Conservation (phyloP, 1,140 invertebrate genomes). For the Orussus abietinus region DNA sequence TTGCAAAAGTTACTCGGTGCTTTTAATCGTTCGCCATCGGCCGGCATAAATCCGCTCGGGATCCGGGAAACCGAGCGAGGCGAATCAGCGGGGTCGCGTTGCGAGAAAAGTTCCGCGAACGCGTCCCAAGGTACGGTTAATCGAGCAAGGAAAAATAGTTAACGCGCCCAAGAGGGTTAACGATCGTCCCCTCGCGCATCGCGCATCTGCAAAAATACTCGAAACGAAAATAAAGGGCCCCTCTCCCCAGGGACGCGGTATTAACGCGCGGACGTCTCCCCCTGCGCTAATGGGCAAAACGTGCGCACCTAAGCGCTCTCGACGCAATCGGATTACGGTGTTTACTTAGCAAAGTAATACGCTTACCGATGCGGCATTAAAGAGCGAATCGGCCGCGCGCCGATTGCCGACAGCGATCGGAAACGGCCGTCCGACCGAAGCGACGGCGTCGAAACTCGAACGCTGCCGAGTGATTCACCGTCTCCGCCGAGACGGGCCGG, state of each 20-base stretch:
- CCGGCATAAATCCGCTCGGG: too few species aligned
- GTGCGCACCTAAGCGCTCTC: constrained; percentile 34
- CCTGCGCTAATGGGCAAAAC: constrained; percentile 30
- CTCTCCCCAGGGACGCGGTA: constrained; percentile 1
- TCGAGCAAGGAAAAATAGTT: too few species aligned
- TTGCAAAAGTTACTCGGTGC: too few species aligned
- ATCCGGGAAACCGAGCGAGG: too few species aligned
- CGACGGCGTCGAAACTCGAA: constrained; percentile 23
- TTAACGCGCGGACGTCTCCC: too few species aligned
- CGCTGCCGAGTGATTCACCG: constrained; percentile 8
- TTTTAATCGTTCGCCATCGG: too few species aligned
- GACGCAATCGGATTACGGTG: constrained; percentile 27
- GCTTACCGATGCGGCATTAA: constrained; percentile 19
- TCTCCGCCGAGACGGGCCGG: constrained; percentile 16
- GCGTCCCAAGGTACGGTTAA: too few species aligned
- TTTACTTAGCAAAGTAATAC: constrained; percentile 29
- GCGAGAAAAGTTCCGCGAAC: too few species aligned
- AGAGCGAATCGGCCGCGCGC: constrained; percentile 10
- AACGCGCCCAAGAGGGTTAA: constrained; percentile 3
- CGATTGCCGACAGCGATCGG: constrained; percentile 1
- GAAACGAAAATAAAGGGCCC: background rate
- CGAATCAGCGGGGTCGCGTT: too few species aligned
- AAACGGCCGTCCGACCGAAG: constrained; percentile 10
- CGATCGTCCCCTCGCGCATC: constrained; percentile 1
- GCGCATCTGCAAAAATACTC: constrained; percentile 1